Conservation (phyloP, 2,888 invertebrate genomes). For the Beris morrisii region DNA sequence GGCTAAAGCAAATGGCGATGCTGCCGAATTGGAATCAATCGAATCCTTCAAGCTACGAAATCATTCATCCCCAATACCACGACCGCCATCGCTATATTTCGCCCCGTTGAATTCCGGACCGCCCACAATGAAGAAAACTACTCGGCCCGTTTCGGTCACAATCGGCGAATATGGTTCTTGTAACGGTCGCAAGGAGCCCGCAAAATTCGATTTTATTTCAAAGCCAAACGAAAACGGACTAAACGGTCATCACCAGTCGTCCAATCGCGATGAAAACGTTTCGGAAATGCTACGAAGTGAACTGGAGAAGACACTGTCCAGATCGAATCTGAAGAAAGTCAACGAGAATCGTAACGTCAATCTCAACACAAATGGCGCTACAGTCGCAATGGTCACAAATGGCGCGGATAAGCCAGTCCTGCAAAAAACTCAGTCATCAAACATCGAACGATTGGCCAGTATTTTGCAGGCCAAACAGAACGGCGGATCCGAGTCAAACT, state of each 20-base stretch:
- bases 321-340: constrained; percentile 74
- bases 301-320: constrained; percentile 72
- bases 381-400: constrained; percentile 24
- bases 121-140: constrained; percentile 62
- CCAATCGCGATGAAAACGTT: constrained; percentile 51
- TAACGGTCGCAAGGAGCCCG: constrained; percentile 64
- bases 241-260: constrained; percentile 38
- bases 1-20: constrained; percentile 56
- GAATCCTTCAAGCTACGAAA: constrained; percentile 74
- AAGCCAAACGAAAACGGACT: constrained; percentile 38
- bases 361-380: background rate
- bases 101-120: constrained; percentile 61
- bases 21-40: constrained; percentile 74
- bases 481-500: background rate
- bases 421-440: constrained; percentile 43
- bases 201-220: constrained; percentile 69
- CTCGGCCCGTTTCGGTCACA: constrained; percentile 67
- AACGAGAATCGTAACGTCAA: constrained; percentile 58
- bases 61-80: constrained; percentile 63
- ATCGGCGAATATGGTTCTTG: constrained; percentile 69
- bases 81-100: constrained; percentile 72
- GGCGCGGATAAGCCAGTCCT: constrained; percentile 38
- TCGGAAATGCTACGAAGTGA: constrained; percentile 72
- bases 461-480: constrained; percentile 41
- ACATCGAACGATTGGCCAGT: constrained; percentile 42